Evolutionary conservation across 2,888 invertebrate species (phyloP), one percentile per base, ranked within the genome.

Genomic region (Macrosoma leucophasiata): DNA sequence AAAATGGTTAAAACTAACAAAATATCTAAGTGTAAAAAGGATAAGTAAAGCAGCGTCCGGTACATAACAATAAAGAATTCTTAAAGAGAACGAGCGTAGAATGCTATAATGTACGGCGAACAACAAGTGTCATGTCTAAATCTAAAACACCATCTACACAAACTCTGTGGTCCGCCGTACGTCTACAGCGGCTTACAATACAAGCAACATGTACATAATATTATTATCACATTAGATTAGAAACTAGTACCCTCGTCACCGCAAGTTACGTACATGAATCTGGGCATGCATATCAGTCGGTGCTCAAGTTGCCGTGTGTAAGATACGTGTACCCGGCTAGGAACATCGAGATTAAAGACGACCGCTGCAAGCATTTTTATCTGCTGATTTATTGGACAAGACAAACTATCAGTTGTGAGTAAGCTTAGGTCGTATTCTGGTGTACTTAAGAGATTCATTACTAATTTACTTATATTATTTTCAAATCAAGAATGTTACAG

Each of bases 241-340:
- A 45, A 36, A 41, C 48, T 46, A 49, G 41, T 38, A 44, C 46
- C 48, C 47, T 41, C 36, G 42, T 47, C 41, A 47, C 52, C 49
- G 41, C 30, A 37, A 42, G 47, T 54, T 43, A 46, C 41, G 47
- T 42, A 46, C 39, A 48, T 41, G 52, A 61, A 67, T 74, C 71
- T 69, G 72, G 72, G 71, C 75, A 76, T 76, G 75, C 75, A 74
- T 67, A 61, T 60, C 52, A 55, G 49, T 52, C 51, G 48, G 55
- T 51, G 46, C 52, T 41, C 31, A 43, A 36, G 39, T 41, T 36
- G 37, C 41, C 39, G 26, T 40, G 44, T 50, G 39, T 37, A 46
- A 39, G 31, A 40, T 30, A 39, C 33, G 40, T 43, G 41, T 39
- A 39, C 50, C 46, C 46, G 46, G 34, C 52, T 48, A 52, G 50